Evolutionary conservation across 2,888 invertebrate genomes (phyloP).

Genomic region (Melieria omissa): DNA sequence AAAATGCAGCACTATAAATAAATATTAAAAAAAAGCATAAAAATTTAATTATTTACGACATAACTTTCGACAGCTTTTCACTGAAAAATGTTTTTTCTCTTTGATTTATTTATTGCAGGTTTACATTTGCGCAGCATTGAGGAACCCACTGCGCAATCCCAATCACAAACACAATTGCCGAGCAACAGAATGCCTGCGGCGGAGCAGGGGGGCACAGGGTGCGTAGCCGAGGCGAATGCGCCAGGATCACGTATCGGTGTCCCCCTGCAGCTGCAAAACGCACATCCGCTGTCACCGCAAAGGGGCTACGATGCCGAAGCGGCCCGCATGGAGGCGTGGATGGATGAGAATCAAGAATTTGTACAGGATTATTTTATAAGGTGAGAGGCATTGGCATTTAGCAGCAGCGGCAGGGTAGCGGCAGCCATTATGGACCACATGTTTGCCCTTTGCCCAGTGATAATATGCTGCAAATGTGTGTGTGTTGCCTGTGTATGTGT

Average conservation of each 20-base stretch:
- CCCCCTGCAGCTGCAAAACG: slow-evolving; percentile 63
- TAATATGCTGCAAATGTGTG: neutral
- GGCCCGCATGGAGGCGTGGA: slow-evolving; percentile 93
- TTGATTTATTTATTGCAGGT: slow-evolving; percentile 70
- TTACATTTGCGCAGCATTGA: slow-evolving; percentile 87
- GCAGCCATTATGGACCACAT: neutral
- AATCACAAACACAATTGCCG: slow-evolving; percentile 46
- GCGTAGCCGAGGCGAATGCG: slow-evolving; percentile 71
- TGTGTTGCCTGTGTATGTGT: neutral
- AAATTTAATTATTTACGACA: no score
- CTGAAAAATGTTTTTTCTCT: slow-evolving; percentile 47
- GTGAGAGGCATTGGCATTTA: slow-evolving; percentile 68
- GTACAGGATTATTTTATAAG: slow-evolving; percentile 94
- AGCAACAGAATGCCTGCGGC: slow-evolving; percentile 70
- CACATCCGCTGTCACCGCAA: slow-evolving; percentile 55
- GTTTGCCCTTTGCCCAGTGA: no score
- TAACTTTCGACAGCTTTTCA: no score
- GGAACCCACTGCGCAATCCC: slow-evolving; percentile 75
- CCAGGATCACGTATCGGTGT: slow-evolving; percentile 67
- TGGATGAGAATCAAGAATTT: slow-evolving; percentile 96
- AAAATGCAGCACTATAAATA: no score
- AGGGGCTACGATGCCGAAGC: slow-evolving; percentile 84
- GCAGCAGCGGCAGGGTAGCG: neutral
- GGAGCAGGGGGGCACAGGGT: slow-evolving; percentile 73
- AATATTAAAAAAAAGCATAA: no score